Base-by-base conservation (phyloP, 2,113 vertebrate genomes). In the Nanorana parkeri region DNA sequence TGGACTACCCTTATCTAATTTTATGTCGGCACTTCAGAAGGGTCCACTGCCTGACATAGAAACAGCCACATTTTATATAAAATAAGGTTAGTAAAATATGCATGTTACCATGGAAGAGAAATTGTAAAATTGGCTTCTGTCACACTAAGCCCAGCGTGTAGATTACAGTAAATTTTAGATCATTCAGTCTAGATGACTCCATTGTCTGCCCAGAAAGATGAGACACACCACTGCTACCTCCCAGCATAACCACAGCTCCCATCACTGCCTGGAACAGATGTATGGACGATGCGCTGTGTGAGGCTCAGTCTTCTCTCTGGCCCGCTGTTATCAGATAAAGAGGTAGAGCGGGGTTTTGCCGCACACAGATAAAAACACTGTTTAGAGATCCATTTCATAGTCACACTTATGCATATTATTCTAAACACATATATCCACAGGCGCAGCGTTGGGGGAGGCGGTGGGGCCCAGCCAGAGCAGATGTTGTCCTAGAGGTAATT, bases 371-470 rank as follows among this genome's bases (percentile, higher is more conserved):
- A 58, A 21, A 61, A 79, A 26, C 68, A 32, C 11, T 24, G 26
- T 60, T 61, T 17, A 21, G 8, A 69, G 15, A 32, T 75, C 54
- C 20, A 41, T 54, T 65, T 54, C 54, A 51, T 3, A 55, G 5
- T 65, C 65, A 61, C 66, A 69, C 56, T 68, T 79, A 32, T 68
- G 77, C 77, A 68, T 58, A 56, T 68, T 79, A 69, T 69, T 79
- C 66, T 26, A 80, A 80, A 80, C 64, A 36, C 26, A 68, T 58
- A 36, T 68, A 36, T 68, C 78, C 54, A 69, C 52, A 71, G 52
- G 66, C 78, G 0, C 41, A n/a, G 29, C 21, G 6, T 28, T 17
- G 64, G 51, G 51, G 51, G 77, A 55, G n/a, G 29, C 11, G 65
- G 51, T 2, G 13, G 17, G 51, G 26, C 10, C 8, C 15, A 17